Percentiles rank a stretch among this genome's conserved stretches.
Conservation (phyloP, 2,797 vertebrate genomes). For the Neosilurus hyrtlii region DNA sequence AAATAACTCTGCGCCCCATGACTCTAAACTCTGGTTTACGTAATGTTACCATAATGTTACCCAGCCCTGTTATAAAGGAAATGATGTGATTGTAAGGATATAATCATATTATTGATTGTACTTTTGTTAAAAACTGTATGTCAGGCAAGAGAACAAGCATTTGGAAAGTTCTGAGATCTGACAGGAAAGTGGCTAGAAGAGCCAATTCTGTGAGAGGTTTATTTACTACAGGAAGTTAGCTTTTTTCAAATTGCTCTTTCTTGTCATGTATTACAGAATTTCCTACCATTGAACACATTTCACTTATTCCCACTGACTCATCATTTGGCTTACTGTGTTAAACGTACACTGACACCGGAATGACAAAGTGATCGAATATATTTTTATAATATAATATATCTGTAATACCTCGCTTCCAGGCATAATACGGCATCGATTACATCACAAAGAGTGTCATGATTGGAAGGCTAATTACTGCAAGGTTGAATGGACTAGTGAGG, state of each 20-base stretch:
- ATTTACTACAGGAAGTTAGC: constrained; percentile 58
- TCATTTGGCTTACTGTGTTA: constrained; percentile 21
- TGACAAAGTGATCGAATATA: too few species aligned
- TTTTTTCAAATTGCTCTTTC: constrained; percentile 42
- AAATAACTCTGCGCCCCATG: constrained; percentile 49
- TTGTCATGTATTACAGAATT: constrained; percentile 16
- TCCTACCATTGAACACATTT: constrained; percentile 24
- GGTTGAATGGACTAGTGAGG: too few species aligned
- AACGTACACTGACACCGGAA: too few species aligned
- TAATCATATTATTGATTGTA: constrained; percentile 8
- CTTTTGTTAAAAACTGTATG: constrained; percentile 38
- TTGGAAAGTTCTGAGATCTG: constrained; percentile 22
- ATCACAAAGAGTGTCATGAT: too few species aligned
- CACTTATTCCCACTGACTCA: constrained; percentile 38
- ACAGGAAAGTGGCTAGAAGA: constrained; percentile 15
- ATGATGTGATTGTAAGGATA: constrained; percentile 49
- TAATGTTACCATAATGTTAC: constrained; percentile 23
- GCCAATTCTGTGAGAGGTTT: constrained; percentile 28
- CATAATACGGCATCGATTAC: too few species aligned
- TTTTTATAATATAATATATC: too few species aligned
- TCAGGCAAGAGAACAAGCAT: constrained; percentile 6
- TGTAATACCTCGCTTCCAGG: too few species aligned
- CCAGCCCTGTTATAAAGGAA: constrained; percentile 54
- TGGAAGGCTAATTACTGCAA: too few species aligned
- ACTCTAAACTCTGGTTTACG: constrained; percentile 27